Base-by-base conservation (phyloP, 1,140 invertebrate genomes). In the Cyphomyrmex costatus region DNA sequence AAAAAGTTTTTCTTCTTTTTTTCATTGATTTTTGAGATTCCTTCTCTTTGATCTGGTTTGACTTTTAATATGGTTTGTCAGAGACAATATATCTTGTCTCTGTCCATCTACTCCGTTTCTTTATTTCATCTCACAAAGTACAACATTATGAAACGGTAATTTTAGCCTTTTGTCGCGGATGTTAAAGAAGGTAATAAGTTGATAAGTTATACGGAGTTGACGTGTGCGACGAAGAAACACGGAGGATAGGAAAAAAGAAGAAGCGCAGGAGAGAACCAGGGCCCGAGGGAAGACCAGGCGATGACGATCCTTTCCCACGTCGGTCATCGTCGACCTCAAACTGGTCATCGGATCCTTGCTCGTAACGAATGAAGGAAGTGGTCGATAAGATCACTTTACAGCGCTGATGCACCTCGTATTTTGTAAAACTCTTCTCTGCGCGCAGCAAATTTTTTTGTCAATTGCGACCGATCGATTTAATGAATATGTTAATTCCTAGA, bases 241-340 rank as follows among this genome's bases (percentile, higher is more conserved):
- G 49, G 42, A 80, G 49, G 27, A 61, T 14, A 63, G 53, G 24
- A 60, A 53, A 65, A 36, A 58, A 61, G 36, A 56, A 53, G 46
- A 65, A 21, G 71, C 71, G 24, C n/a, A 73, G 53, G 70, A 73
- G 70, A 73, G 86, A 36, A 36, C 12, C 56, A 66, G 84, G 70
- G 58, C 46, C 60, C 51, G 76, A 63, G 76, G 79, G 86, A 88
- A 88, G 87, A 88, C 76, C 82, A 88, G 82, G 51, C 89, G 91
- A 74, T 92, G 91, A 92, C 90, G 94, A 93, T 94, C 92, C 93
- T 95, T 95, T 95, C 94, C 94, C 94, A 95, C 94, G 94, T 95
- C 94, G 93, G 91, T 94, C 93, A 94, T 93, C 92, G 91, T 85
- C 93, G 93, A 95, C 94, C 94, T 95, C 94, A 95, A 95, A 93